phyloP scores from a whole-genome alignment of 2,888 invertebrate species.

The Diplazon laetatorius region DNA sequence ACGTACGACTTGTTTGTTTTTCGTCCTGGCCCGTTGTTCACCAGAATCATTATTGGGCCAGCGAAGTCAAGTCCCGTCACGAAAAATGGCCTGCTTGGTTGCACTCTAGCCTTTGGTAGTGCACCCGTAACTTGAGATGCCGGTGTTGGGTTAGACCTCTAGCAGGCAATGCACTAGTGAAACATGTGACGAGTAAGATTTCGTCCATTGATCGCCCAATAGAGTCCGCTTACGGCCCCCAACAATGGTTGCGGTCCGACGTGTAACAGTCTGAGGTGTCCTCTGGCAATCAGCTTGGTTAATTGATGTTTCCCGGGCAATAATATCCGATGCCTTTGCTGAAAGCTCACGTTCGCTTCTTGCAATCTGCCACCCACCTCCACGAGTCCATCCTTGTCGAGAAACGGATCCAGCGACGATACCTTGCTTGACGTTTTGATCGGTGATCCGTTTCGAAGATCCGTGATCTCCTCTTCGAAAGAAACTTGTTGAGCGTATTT shows the following conservation, averaged over 20 bases:
- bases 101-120: slow-evolving; percentile 43
- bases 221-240: slow-evolving; percentile 42
- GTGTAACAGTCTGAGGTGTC: slow-evolving; percentile 59
- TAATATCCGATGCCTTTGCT: slow-evolving; percentile 45
- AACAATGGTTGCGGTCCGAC: slow-evolving; percentile 61
- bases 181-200: slow-evolving; percentile 50
- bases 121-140: slow-evolving; percentile 40
- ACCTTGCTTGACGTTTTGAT: slow-evolving; percentile 35
- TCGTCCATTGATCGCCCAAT: slow-evolving; percentile 62
- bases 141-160: slow-evolving; percentile 23
- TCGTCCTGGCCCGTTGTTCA: slow-evolving; percentile 51
- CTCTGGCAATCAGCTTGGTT: slow-evolving; percentile 53
- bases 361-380: slow-evolving; percentile 61
- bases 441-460: not conserved
- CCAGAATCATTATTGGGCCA: slow-evolving; percentile 49
- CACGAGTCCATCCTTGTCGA: slow-evolving; percentile 39
- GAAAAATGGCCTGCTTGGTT: slow-evolving; percentile 47
- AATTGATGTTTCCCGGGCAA: slow-evolving; percentile 25
- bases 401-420: slow-evolving; percentile 30
- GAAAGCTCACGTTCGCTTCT: slow-evolving; percentile 20
- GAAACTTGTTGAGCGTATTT: not conserved
- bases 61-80: slow-evolving; percentile 53
- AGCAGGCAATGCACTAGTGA: slow-evolving; percentile 63
- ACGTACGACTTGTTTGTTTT: slow-evolving; percentile 64
- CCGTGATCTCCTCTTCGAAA: slow-evolving; percentile 38